Evolutionary conservation across 2,113 vertebrate genomes (phyloP).

Genomic region (Onychorhynchus coronatus): DNA sequence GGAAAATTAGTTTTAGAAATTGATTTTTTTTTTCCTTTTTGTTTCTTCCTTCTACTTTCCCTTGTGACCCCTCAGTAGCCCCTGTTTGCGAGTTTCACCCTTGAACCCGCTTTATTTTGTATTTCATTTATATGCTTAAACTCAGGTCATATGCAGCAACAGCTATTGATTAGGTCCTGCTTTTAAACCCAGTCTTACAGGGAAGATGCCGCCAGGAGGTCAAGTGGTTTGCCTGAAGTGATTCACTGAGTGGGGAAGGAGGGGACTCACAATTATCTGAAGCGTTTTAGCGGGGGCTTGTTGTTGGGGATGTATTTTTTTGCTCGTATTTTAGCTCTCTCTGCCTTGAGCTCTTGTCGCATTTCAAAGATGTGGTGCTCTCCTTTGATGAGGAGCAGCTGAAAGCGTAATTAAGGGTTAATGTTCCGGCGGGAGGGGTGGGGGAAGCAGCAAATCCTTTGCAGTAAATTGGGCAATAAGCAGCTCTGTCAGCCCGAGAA

Average conservation of each 20-base stretch:
- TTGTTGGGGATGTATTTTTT: neutral
- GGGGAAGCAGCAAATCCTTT: neutral
- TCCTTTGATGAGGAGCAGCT: neutral
- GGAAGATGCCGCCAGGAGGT: neutral
- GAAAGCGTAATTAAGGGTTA: slow-evolving; percentile 28
- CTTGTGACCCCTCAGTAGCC: neutral
- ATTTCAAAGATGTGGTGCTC: neutral
- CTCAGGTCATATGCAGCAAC: neutral
- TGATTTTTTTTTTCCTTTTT: fast-evolving
- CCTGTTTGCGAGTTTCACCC: neutral
- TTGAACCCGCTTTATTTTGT: neutral
- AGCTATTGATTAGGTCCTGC: neutral
- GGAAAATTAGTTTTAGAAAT: neutral
- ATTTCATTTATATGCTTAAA: slow-evolving; percentile 14
- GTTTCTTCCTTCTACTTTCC: neutral
- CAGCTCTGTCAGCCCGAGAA: neutral
- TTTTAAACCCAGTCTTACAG: neutral
- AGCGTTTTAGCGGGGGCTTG: fast-evolving
- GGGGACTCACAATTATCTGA: neutral
- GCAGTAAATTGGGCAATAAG: neutral
- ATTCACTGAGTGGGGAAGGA: neutral
- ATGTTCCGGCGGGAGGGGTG: neutral
- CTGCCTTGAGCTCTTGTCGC: neutral
- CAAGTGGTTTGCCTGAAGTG: neutral
- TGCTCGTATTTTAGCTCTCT: neutral